Conservation (phyloP, 2,113 vertebrate genomes). For the Crotalus helleri region DNA sequence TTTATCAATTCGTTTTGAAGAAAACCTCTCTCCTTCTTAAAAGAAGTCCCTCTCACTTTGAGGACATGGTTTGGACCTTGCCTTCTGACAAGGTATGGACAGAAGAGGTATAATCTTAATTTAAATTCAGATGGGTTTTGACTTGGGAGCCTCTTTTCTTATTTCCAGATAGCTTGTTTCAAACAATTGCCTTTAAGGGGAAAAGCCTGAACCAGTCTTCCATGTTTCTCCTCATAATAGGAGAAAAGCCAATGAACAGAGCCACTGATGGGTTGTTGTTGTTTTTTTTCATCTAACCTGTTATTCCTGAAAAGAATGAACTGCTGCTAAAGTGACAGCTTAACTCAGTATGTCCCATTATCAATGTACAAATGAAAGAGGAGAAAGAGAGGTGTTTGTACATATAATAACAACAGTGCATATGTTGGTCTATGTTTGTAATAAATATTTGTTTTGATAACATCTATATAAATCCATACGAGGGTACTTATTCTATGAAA, state of each 20-base stretch:
- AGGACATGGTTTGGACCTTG: background rate
- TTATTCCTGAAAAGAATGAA: background rate
- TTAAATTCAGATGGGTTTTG: background rate
- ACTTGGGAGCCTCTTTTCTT: background rate
- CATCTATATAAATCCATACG: background rate
- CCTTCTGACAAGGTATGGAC: background rate
- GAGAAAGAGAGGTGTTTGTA: background rate
- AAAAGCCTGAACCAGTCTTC: background rate
- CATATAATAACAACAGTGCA: background rate
- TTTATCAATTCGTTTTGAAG: background rate
- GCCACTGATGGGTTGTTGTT: background rate
- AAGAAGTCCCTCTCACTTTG: background rate
- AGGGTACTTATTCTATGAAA: background rate
- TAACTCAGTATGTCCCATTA: background rate
- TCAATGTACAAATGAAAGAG: background rate
- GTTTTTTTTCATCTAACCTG: background rate
- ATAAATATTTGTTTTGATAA: background rate
- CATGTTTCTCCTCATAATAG: background rate
- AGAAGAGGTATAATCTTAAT: background rate
- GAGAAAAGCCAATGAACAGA: background rate
- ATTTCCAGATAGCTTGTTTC: background rate
- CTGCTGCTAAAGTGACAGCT: background rate
- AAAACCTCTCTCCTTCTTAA: background rate
- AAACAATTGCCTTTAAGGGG: background rate
- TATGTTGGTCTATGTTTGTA: background rate